Base-by-base conservation (phyloP, 2,888 invertebrate species). In the Zaprionus lineosus region DNA sequence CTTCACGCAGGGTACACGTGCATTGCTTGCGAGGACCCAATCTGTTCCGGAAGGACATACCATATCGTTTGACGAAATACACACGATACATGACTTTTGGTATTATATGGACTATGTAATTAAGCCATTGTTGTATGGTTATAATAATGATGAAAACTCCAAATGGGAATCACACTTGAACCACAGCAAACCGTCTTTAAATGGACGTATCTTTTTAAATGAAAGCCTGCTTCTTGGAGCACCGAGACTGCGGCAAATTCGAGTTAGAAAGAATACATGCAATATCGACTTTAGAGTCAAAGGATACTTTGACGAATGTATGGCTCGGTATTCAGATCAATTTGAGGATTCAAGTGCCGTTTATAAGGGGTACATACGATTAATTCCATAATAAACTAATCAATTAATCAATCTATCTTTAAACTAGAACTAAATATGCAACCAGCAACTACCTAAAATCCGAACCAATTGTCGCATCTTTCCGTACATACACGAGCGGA, bases 251-350 rank as follows among this genome's bases (percentile, higher is more conserved):
- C 86, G 93, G 50, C 93, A 93, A 87, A 82, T 92, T 3, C 90
- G 92, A 69, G 92, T 93, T 0, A 85, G 87, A 15, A 92, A 92
- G 57, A 90, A 93, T 78, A 92, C 93, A 1, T 95, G 94, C 77
- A 81, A 88, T 7, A 91, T 94, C 1, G 92, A 93, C 57, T 89
- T 90, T 4, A 91, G 92, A 61, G 94, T 94, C 84, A 87, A 90
- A 39, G 87, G 91, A 55, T 91, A 92, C 56, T 94, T 94, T 77
- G 84, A 89, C 14, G 89, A 89, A 26, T 95, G 94, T 78, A 94
- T 91, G 76, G 91, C 91, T 21, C 82, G 88, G 0, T 94, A 93
- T 85, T 89, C 91, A 0, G 69, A 74, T 2, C 69, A 77, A 1
- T 86, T 88, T 34, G 93, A 93, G 87, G 2, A 2, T 33, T 1